Base-by-base conservation (phyloP, 2,113 vertebrate genomes). In the Tyto alba region DNA sequence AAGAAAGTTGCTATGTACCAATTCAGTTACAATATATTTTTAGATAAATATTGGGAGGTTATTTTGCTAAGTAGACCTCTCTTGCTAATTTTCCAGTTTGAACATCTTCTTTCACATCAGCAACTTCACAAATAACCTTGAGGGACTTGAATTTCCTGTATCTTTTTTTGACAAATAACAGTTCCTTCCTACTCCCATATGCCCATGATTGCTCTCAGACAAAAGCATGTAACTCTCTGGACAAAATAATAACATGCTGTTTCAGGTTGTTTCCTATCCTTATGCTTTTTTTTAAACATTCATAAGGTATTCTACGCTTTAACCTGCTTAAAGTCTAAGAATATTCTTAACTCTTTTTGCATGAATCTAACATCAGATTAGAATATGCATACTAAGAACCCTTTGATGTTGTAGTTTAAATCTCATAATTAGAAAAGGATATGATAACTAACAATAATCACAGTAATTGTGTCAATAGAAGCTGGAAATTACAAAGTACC, bases 211-310 rank as follows among this genome's bases (percentile, higher is more conserved):
- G 22, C 26, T 63, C 52, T 50, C 63, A 73, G 41, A 56, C 11
- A 67, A 81, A 14, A 60, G 5, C 7, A 43, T 7, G 14, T 29
- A 73, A 41, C 7, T 63, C 18, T 47, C 16, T n/a, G 63, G 74
- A 71, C 16, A 52, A 88, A 82, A 53, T 8, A 34, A 40, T 40
- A 77, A 38, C 2, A 45, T 30, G 6, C 12, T 40, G 2, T 53
- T 89, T 84, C 17, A 71, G 12, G 11, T 36, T 36, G 7, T 53
- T 48, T n/a, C 21, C 6, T 80, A 48, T 62, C 4, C 13, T 41
- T 7, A 22, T 27, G 4, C 4, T 0, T 2, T 32, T 32, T 59
- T 63, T 63, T 30, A 55, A 59, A 7, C 7, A 16, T 71, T 53
- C 32, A 16, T 38, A 81, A 56, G 10, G 5, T 62, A 11, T 63